These are phyloP conservation scores for Leptopilina syphax DNA, from an alignment of 2,888 invertebrate species.

Conservation along the genomic window DNA sequence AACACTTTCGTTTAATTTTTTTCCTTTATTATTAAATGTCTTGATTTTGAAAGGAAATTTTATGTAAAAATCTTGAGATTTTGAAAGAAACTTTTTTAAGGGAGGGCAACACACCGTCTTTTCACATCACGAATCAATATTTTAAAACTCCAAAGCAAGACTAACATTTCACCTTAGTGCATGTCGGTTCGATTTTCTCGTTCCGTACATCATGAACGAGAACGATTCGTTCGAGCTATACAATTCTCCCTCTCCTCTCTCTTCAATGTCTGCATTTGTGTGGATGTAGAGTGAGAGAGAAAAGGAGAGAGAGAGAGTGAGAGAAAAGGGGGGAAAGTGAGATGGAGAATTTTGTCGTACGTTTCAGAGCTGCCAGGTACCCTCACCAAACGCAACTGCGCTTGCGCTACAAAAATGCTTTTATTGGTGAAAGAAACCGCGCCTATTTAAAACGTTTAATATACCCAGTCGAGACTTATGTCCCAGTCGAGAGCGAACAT, in stretches of 20 bases:
- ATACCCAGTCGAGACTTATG: too few species aligned
- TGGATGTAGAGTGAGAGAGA: neutral
- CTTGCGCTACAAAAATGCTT: too few species aligned
- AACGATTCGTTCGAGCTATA: slow-evolving; percentile 26
- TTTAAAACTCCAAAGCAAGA: slow-evolving; percentile 66
- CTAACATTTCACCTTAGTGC: slow-evolving; percentile 66
- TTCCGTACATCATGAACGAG: slow-evolving; percentile 59
- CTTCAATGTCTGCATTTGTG: neutral
- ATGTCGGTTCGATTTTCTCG: slow-evolving; percentile 64
- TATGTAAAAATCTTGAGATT: slow-evolving; percentile 48
- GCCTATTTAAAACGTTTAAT: too few species aligned
- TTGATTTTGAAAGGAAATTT: too few species aligned
- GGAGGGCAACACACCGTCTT: slow-evolving; percentile 52
- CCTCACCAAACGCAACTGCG: too few species aligned
- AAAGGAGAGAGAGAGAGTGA: too few species aligned
- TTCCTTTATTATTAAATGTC: too few species aligned
- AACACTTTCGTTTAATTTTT: too few species aligned
- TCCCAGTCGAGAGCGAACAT: too few species aligned
- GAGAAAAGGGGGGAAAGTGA: too few species aligned
- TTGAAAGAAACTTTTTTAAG: slow-evolving; percentile 54
- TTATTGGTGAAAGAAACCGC: too few species aligned
- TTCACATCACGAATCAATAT: slow-evolving; percentile 66
- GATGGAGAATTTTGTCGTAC: too few species aligned
- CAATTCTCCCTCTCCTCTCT: neutral
- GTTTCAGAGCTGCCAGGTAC: neutral